These are phyloP conservation scores for Agapetus fuscipes DNA, from an alignment of 2,888 invertebrate species.

Conservation along the genomic window DNA sequence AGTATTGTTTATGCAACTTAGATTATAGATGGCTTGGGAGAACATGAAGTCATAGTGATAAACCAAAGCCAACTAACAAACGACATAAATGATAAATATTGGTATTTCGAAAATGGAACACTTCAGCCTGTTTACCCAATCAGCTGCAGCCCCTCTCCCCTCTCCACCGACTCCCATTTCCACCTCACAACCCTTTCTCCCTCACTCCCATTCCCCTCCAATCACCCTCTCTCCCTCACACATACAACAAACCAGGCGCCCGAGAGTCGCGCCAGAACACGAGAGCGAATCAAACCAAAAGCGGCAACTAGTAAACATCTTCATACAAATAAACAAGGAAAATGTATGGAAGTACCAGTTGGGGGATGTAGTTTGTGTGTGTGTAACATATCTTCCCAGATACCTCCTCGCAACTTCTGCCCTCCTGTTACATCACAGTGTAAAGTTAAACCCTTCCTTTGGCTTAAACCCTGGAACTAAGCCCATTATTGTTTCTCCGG, in stretches of 20 bases:
- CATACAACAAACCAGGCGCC: slow-evolving; percentile 17
- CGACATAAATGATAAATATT: not conserved
- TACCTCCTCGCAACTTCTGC: slow-evolving; percentile 1
- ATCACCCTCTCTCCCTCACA: slow-evolving; percentile 2
- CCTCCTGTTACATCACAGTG: not conserved
- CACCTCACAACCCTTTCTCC: not conserved
- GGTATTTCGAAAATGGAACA: slow-evolving; percentile 9
- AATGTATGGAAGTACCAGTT: too few relatives aligned
- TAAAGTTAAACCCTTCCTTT: too few relatives aligned
- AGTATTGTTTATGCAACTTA: too few relatives aligned
- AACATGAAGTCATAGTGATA: not conserved
- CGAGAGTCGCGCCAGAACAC: slow-evolving; percentile 19
- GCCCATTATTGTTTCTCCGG: too few relatives aligned
- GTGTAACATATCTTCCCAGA: too few relatives aligned
- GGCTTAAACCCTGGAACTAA: too few relatives aligned
- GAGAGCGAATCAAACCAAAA: slow-evolving; percentile 6
- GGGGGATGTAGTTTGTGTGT: too few relatives aligned
- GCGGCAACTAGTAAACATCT: too few relatives aligned
- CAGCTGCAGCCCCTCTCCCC: slow-evolving; percentile 12
- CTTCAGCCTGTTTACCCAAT: slow-evolving; percentile 13
- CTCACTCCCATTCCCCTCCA: slow-evolving; percentile 2
- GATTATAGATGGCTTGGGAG: too few relatives aligned
- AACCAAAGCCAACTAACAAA: not conserved
- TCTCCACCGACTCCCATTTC: not conserved
- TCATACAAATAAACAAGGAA: too few relatives aligned